Evolutionary conservation across 2,888 invertebrate genomes (phyloP), one percentile per base, ranked within the genome.

Genomic region (Formica aserva): DNA sequence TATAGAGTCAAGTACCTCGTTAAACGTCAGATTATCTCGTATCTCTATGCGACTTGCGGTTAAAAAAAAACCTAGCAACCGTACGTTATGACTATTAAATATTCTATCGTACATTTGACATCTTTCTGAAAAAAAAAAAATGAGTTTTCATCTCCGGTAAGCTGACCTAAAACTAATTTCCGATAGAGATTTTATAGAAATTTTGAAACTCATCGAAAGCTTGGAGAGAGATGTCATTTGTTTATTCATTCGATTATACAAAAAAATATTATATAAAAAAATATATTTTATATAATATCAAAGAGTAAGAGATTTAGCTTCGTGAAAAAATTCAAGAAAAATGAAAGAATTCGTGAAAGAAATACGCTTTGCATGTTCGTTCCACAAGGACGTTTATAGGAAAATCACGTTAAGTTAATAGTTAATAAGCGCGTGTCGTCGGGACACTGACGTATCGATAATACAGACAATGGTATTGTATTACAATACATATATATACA

Each of bases 1-100:
- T 84, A 67, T 67, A 67, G 72, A 84, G 60, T 45, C 81, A 45
- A 74, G 26, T 18, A 55, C 22, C 75, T 82, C 69, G 60, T 84
- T 76, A 82, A 84, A 82, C 38, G 15, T 52, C 0, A 38, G 9
- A 83, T 78, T 77, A 60, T 66, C 75, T 22, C 41, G 55, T 77
- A 66, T 18, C 41, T 41, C 13, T 65, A 35, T 32, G 8, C 48
- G 13, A 48, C 45, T 38, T 62, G 62, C 32, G 22, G 26, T 74
- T 41, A 57, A 57, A n/a, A 74, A 26, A 26, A 41, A 41, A 1
- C 2, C 22, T 45, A 48, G 4, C 0, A 1, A 13, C 22, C 45
- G 29, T 48, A 22, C 8, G 38, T 15, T 52, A 52, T 8, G 52
- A n/a, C 15, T 8, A 11, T 38, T 72, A 41, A 38, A 60, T 52